Base-by-base conservation (phyloP, 2,113 vertebrate genomes). In the Pogonocichla stellata region DNA sequence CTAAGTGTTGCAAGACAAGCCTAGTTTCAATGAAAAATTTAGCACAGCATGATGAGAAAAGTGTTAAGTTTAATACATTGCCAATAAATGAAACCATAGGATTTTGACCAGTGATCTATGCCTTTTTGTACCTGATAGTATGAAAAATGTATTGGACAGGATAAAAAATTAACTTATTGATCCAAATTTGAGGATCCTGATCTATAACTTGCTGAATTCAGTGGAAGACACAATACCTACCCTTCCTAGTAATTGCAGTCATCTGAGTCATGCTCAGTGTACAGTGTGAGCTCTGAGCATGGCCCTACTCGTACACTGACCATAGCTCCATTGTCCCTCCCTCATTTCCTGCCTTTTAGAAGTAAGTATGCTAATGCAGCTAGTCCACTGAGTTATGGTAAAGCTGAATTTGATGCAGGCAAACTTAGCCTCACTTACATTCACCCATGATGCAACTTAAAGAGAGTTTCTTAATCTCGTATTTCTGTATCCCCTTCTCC, bases 171-270 rank as follows among this genome's bases (percentile, higher is more conserved):
- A 62, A 19, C 23, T 8, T 28, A 10, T 20, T 33, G 5, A 22
- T n/a, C 15, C 17, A 58, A 29, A 50, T 58, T 23, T 62, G 45
- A 67, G 43, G 43, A 81, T 90, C 17, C 42, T 79, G 22, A 25
- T 47, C 34, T 53, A 33, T 29, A 74, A 28, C 3, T 66, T 38
- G 16, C 33, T 87, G 56, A 81, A 87, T 40, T 78, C 15, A 29
- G 18, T 51, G 19, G 36, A 75, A 72, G n/a, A 77, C 24, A 53
- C 9, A 22, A 18, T 8, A 34, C 12, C 29, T 28, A 73, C 31
- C 15, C 18, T 48, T 47, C 11, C 33, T 19, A 3, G 1, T 13
- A 25, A 5, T 2, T 2, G 2, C 26, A 67, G 53, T 36, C 43
- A 8, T 42, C 45, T 69, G n/a, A 58, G 29, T 53, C 25, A 31